Evolutionary conservation across 2,113 vertebrate species (phyloP).

Genomic region (Phasianus colchicus): DNA sequence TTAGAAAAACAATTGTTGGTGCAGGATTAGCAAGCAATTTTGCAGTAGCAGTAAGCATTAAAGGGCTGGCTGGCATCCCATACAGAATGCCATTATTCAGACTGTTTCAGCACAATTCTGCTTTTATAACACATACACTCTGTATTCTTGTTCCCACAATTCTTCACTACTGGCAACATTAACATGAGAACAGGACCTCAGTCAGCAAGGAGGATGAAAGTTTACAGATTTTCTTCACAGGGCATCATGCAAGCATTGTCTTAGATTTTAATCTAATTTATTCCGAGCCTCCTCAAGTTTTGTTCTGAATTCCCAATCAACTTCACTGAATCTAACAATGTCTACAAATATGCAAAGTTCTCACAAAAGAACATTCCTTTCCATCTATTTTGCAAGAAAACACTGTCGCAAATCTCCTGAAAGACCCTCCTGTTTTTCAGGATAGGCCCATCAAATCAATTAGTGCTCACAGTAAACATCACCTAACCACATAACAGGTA

Average conservation of each 20-base stretch:
- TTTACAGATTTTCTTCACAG: constrained; percentile 8
- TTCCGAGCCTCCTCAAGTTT: constrained; percentile 20
- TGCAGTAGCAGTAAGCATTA: constrained; percentile 19
- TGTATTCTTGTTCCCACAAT: constrained; percentile 56
- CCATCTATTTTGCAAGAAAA: not conserved
- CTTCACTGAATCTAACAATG: constrained; percentile 10
- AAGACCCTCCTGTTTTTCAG: not conserved
- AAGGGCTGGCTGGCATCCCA: constrained; percentile 34
- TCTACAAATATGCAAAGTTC: not conserved
- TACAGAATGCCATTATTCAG: constrained; percentile 39
- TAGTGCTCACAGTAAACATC: not conserved
- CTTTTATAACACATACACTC: not conserved
- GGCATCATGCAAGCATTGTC: not conserved
- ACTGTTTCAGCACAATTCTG: constrained; percentile 35
- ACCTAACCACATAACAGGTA: not conserved
- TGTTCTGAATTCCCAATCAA: constrained; percentile 30
- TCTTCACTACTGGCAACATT: constrained; percentile 43
- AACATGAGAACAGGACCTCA: constrained; percentile 54
- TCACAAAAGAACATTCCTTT: not conserved
- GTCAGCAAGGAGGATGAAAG: not conserved
- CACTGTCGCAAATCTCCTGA: not conserved
- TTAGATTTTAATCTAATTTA: constrained; percentile 55
- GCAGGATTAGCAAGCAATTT: constrained; percentile 41
- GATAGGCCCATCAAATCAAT: constrained; percentile 1
- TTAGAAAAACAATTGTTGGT: constrained; percentile 65